Percentiles rank a stretch among this genome's conserved stretches.
These are phyloP conservation scores for Drosophila ohnishii DNA, from an alignment of 1,140 invertebrate species.

Conservation along the genomic window DNA sequence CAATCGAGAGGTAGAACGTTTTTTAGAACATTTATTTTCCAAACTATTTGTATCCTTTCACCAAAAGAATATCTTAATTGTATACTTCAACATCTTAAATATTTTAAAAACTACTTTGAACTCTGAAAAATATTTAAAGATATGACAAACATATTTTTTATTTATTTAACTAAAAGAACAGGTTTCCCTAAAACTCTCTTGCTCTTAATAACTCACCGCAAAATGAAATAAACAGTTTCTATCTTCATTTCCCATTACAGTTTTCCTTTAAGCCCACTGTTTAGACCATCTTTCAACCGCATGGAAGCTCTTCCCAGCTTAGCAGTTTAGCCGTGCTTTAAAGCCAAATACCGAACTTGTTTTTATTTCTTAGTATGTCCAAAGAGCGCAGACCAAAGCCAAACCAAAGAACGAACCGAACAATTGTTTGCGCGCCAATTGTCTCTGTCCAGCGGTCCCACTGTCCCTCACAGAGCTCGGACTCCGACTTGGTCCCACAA, in stretches of 20 bases:
- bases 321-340: conserved; percentile 60
- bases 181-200: no score
- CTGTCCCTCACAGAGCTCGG: conserved; percentile 35
- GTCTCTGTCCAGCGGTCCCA: conserved; percentile 58
- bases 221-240: not conserved
- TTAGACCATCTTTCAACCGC: conserved; percentile 10
- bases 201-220: no score
- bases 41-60: not conserved
- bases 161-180: no score
- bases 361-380: conserved; percentile 38
- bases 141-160: no score
- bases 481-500: conserved; percentile 29
- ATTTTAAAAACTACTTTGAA: not conserved
- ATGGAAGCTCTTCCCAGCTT: conserved; percentile 38
- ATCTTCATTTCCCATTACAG: not conserved
- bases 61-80: not conserved
- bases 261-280: conserved; percentile 27
- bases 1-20: not conserved
- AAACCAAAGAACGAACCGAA: conserved; percentile 61
- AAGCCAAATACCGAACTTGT: conserved; percentile 71
- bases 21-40: not conserved
- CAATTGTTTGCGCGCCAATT: conserved; percentile 75
- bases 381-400: conserved; percentile 34
- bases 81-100: not conserved
- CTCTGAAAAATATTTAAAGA: not conserved